A percentile compares a stretch with the other conserved stretches of the same genome.
These are phyloP conservation scores for Diploptera punctata DNA, from an alignment of 2,888 invertebrate genomes.

Conservation along the genomic window DNA sequence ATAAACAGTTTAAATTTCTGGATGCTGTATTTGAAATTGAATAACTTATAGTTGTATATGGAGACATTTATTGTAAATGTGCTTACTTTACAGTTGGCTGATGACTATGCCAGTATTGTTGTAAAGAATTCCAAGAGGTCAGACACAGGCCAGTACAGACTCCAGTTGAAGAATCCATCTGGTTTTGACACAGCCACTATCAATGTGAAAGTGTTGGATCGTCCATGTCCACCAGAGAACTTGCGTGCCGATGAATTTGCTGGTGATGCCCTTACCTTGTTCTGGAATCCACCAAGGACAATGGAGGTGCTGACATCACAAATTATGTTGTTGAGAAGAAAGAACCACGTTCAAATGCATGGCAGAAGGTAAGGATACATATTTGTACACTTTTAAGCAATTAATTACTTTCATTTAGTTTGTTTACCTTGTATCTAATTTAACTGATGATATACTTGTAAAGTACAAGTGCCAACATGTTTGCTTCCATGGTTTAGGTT, in stretches of 20 bases:
- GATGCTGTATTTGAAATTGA: not conserved
- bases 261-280: constrained; percentile 93
- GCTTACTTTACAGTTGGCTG: constrained; percentile 71
- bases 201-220: constrained; percentile 93
- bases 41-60: not conserved
- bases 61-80: too few species aligned
- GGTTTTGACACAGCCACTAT: constrained; percentile 95
- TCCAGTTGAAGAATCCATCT: constrained; percentile 91
- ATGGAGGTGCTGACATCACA: constrained; percentile 92
- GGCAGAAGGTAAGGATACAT: constrained; percentile 69
- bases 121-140: constrained; percentile 90
- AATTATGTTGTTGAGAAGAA: constrained; percentile 97
- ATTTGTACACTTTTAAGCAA: too few species aligned
- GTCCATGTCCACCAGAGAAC: constrained; percentile 90
- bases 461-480: too few species aligned
- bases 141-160: constrained; percentile 90
- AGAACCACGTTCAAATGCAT: constrained; percentile 80
- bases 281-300: constrained; percentile 98
- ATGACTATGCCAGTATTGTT: constrained; percentile 89
- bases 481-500: too few species aligned
- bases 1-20: not conserved
- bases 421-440: too few species aligned
- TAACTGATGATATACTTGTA: too few species aligned
- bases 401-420: too few species aligned
- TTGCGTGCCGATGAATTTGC: constrained; percentile 93